Percentiles rank a stretch among this genome's conserved stretches.
Evolutionary conservation across 2,113 vertebrate species (phyloP).

Genomic region (Todiramphus saurophagus): DNA sequence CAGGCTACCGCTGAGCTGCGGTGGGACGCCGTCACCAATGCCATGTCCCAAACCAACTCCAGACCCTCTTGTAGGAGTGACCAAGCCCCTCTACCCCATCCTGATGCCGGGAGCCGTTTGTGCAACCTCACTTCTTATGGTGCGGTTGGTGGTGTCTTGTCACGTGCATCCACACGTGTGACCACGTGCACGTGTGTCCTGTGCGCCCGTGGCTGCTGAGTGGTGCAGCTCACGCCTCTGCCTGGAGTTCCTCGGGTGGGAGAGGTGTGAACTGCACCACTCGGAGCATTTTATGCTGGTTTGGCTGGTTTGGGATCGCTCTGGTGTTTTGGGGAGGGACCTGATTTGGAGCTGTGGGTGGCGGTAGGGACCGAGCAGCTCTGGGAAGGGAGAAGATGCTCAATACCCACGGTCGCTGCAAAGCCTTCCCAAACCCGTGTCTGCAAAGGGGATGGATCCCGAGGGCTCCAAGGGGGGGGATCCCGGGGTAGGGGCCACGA

Average conservation of each 20-base stretch:
- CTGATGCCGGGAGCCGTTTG: not conserved
- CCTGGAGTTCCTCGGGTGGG: rapidly evolving
- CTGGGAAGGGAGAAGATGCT: too few relatives aligned
- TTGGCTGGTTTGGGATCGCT: not conserved
- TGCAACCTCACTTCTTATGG: not conserved
- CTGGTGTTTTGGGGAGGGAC: rapidly evolving
- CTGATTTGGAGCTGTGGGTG: not conserved
- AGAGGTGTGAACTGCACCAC: not conserved
- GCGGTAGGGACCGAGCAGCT: not conserved
- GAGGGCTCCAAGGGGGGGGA: not conserved
- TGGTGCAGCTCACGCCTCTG: not conserved
- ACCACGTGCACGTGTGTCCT: not conserved
- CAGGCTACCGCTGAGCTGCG: too few relatives aligned
- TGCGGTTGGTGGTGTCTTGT: too few relatives aligned
- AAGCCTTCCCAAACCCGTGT: not conserved
- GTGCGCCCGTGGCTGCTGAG: not conserved
- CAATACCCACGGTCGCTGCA: not conserved
- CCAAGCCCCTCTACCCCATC: not conserved
- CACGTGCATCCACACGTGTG: not conserved
- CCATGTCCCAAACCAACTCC: not conserved
- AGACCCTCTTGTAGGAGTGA: not conserved
- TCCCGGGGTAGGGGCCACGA: too few relatives aligned
- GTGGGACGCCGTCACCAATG: rapidly evolving
- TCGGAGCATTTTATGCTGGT: not conserved
- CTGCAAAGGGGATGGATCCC: not conserved